Percentiles rank a stretch among this genome's conserved stretches.
phyloP scores from a whole-genome alignment of 2,888 invertebrate species.

The Drosophila neotestacea region DNA sequence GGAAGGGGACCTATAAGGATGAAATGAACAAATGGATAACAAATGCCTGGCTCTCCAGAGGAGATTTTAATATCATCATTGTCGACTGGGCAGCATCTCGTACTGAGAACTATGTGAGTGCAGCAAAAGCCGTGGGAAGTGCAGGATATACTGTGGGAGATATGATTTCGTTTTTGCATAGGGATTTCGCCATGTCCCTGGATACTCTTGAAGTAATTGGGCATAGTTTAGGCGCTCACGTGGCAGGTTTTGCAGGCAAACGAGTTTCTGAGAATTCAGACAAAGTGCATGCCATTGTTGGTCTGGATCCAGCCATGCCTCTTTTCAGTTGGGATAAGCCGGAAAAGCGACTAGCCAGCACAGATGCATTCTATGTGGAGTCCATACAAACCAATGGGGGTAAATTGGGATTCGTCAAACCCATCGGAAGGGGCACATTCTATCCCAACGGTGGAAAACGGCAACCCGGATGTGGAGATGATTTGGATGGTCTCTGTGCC shows the following conservation, averaged over 20 bases:
- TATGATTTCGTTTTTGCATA: constrained; percentile 84
- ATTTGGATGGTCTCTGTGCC: constrained; percentile 83
- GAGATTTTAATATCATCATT: constrained; percentile 85
- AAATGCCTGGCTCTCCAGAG: constrained; percentile 84
- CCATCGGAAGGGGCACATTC: constrained; percentile 85
- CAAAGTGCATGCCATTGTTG: constrained; percentile 12
- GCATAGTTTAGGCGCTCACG: constrained; percentile 88
- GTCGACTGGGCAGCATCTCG: constrained; percentile 87
- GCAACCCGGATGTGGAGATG: constrained; percentile 86
- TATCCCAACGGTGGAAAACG: constrained; percentile 86
- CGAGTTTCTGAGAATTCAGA: neutral
- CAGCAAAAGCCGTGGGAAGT: constrained; percentile 52
- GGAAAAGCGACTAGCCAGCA: constrained; percentile 62
- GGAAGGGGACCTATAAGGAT: constrained; percentile 87
- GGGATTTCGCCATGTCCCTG: constrained; percentile 1
- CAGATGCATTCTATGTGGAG: constrained; percentile 81
- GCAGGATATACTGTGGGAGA: constrained; percentile 72
- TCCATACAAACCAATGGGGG: constrained; percentile 82
- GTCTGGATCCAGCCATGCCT: constrained; percentile 82
- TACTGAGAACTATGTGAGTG: constrained; percentile 87
- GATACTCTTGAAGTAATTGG: constrained; percentile 84
- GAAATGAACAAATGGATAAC: constrained; percentile 62
- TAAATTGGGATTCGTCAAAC: constrained; percentile 73
- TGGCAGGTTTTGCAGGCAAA: constrained; percentile 77
- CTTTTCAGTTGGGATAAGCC: constrained; percentile 69